Evolutionary conservation across 2,888 invertebrate genomes (phyloP), one percentile per base, ranked within the genome.

Genomic region (Itoplectis maculator): DNA sequence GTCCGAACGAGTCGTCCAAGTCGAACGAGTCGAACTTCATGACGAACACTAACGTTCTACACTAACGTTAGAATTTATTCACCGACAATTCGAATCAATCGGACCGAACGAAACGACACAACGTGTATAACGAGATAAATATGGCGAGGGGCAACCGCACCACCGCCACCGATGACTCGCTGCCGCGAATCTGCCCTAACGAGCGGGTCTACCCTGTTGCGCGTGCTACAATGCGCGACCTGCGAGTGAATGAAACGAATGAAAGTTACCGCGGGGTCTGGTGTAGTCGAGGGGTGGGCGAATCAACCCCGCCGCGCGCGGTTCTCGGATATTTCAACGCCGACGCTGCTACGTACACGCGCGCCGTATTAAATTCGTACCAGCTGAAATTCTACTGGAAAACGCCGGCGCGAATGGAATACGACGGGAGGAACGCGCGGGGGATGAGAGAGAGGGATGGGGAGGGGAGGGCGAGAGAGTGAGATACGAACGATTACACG

Each of bases 31-130:
- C n/a, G n/a, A n/a, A n/a, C n/a, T n/a, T n/a, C n/a, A n/a, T n/a
- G n/a, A n/a, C n/a, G n/a, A n/a, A n/a, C n/a, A n/a, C n/a, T n/a
- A n/a, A n/a, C n/a, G n/a, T n/a, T n/a, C n/a, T n/a, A n/a, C n/a
- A n/a, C n/a, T n/a, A 88, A 88, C 89, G 88, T 90, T 89, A 5
- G 88, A 90, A 90, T 90, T 90, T 87, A 88, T 88, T 87, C 72
- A n/a, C 79, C 42, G 42, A 45, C 73, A 61, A 73, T 77, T 82
- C 83, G 86, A 88, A 89, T 86, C 87, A 86, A 88, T 88, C 84
- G 84, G 54, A 83, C 81, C 78, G 80, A 86, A 86, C 85, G 73
- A 81, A 77, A 63, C 68, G 61, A 40, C 49, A 35, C 65, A 23
- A 23, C 45, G 20, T 47, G n/a, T n/a, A n/a, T n/a, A 76, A 61